Base-by-base conservation (phyloP, 2,797 vertebrate genomes). In the Sylvilagus floridanus region DNA sequence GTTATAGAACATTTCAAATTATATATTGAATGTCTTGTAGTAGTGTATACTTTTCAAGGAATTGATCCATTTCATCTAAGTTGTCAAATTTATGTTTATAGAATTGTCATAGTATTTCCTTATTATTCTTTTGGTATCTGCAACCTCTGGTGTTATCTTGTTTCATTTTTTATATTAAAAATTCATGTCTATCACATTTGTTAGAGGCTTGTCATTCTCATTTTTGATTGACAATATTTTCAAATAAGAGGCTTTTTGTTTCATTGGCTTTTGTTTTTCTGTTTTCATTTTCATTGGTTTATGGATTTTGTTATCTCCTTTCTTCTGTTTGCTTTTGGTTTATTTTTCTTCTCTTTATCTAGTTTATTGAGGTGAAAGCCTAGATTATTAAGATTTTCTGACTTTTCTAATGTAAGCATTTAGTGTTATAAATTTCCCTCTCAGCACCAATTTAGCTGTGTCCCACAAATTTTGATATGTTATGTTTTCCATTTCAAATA, bases 101-200 rank as follows among this genome's bases (percentile, higher is more conserved):
- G 26, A 88, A 14, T 82, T 90, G 52, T 95, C 37, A 75, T 84
- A 63, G 32, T 95, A 22, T 94, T 88, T 8, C 57, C 19, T 37
- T 90, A 90, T 50, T 88, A 69, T 83, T 13, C 16, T 93, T 96
- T 96, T 88, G 79, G 76, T 88, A 84, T 84, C 24, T 90, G 16
- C 11, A 63, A 78, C 14, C 28, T 83, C 30, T 90, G 62, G 16
- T 60, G 35, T 77, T 82, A 90, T 68, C 37, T 60, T 22, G 7
- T 83, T 88, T 84, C 47, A 84, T 88, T 84, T 21, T 47, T 84
- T 54, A 72, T 88, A 84, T 11, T 95, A 81, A 91, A 88, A 84
- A 84, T 88, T 78, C 79, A 21, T 86, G 14, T 75, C n/a, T 85
- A 47, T 94, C 63, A 68, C 24, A 62, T 24, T 89, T 93, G 30